Base-by-base conservation (phyloP, 2,113 vertebrate genomes). In the Gallinago undulata region DNA sequence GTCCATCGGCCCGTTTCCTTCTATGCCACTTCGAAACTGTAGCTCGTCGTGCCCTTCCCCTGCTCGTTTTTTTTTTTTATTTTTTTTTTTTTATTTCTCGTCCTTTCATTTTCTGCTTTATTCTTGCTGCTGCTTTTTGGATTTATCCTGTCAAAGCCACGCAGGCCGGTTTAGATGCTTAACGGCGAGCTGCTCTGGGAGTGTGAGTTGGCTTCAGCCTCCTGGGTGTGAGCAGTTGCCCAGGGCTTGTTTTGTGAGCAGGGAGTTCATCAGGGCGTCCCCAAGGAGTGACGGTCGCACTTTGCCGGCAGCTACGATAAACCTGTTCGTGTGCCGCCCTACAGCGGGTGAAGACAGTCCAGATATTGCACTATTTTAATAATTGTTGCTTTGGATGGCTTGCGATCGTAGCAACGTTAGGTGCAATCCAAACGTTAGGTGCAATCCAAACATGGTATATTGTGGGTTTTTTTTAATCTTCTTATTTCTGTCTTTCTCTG, bases 81-180 rank as follows among this genome's bases (percentile, higher is more conserved):
- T 45, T 45, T 7, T 45, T 45, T 22, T 47, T 47, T 21, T 47
- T 47, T 22, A 10, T 47, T 47, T 21, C 56, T 15, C 4, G 19
- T 43, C 3, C 4, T 23, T 1, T 5, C 1, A 3, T 1, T 62
- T 43, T 9, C 27, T 25, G 55, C n/a, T 57, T 3, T 2, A 0
- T 30, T n/a, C 11, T 28, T 24, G 14, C 5, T 19, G 2, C 31
- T 3, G n/a, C 8, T 41, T 19, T 39, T 13, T 47, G 27, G 9
- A 1, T 31, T 37, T 21, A 1, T 6, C 45, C 41, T 3, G 30
- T 22, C 22, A 5, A 5, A 72, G 33, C 22, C 21, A 0, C 0
- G 7, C 59, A 1, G 39, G 25, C 1, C 0, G 10, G 28, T n/a
- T 11, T 11, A 5, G 13, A 11, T 11, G 13, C 23, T 55, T 30